phyloP scores from a whole-genome alignment of 2,113 vertebrate species.

The Mustelus asterias region DNA sequence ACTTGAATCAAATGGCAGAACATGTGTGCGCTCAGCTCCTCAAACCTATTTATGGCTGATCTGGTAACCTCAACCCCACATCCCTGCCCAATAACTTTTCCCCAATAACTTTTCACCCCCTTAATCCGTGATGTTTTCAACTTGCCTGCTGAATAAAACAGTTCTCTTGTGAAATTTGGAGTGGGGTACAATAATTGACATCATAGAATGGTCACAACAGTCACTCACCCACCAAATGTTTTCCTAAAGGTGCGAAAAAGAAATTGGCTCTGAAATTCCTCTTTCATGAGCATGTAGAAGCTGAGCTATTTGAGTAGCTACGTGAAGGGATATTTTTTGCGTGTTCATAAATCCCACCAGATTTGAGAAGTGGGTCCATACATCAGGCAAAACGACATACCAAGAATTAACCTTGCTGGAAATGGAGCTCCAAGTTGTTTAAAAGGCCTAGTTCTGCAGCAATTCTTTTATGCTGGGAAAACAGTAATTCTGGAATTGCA shows the following conservation, averaged over 20 bases:
- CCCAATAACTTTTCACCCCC: no score
- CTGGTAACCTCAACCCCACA: no score
- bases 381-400: not conserved
- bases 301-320: not conserved
- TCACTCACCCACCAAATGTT: not conserved
- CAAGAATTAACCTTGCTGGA: not conserved
- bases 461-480: not conserved
- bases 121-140: no score
- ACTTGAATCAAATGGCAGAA: no score
- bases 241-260: not conserved
- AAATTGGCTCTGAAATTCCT: not conserved
- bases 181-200: no score
- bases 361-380: not conserved
- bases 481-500: not conserved
- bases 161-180: no score
- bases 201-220: not conserved
- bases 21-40: no score
- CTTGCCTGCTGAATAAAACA: no score
- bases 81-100: no score
- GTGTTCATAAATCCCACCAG: not conserved
- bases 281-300: not conserved
- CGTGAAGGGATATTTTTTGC: not conserved
- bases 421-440: not conserved
- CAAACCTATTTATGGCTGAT: no score
- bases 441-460: not conserved